Conservation (phyloP, 2,797 vertebrate species). For the Champsocephalus esox region DNA sequence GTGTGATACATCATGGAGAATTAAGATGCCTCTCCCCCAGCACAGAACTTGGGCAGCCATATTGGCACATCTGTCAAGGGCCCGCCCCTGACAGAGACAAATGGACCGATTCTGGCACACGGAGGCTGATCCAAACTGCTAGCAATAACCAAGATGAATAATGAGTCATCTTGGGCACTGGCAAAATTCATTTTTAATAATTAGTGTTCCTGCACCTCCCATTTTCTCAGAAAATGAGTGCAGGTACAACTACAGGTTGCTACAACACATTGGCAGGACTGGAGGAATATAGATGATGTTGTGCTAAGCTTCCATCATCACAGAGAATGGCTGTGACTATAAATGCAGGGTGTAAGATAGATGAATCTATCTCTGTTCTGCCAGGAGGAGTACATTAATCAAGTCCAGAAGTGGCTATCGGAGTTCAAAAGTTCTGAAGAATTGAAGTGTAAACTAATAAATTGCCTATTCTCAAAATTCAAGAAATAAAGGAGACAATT, state of each 20-base stretch:
- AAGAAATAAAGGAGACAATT: constrained; percentile 1
- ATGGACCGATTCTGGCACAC: constrained; percentile 81
- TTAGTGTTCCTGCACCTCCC: constrained; percentile 80
- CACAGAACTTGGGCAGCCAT: constrained; percentile 80
- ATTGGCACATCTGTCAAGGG: constrained; percentile 88
- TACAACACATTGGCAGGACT: constrained; percentile 66
- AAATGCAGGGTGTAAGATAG: constrained; percentile 66
- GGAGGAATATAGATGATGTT: constrained; percentile 77
- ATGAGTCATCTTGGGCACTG: constrained; percentile 70
- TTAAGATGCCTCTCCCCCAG: constrained; percentile 84
- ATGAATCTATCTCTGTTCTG: constrained; percentile 65
- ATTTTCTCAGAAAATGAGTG: constrained; percentile 78
- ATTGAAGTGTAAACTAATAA: constrained; percentile 11
- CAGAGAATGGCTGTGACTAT: constrained; percentile 65
- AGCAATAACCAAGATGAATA: constrained; percentile 85
- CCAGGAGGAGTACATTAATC: constrained; percentile 71
- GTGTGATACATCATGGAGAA: constrained; percentile 86
- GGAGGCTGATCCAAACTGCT: constrained; percentile 83
- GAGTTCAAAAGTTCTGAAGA: constrained; percentile 49
- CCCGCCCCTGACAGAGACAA: constrained; percentile 84
- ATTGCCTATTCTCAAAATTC: constrained; percentile 7
- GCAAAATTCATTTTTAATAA: constrained; percentile 86
- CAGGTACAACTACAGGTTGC: constrained; percentile 77
- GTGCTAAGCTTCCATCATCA: constrained; percentile 76
- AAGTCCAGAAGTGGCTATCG: constrained; percentile 57